These are phyloP conservation scores for Burhinus bistriatus DNA, from an alignment of 2,113 vertebrate species.

Conservation along the genomic window DNA sequence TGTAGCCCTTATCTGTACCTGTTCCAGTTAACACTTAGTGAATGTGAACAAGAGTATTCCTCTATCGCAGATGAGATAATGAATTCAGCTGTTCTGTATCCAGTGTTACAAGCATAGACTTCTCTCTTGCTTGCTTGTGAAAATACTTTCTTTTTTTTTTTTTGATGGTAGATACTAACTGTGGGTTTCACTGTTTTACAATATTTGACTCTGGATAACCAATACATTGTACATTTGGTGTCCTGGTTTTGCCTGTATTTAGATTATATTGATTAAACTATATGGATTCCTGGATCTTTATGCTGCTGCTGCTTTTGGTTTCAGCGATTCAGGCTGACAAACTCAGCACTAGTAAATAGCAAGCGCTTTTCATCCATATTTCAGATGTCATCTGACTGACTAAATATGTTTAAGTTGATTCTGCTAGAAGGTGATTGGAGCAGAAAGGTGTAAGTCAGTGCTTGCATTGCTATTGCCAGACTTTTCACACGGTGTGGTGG, in stretches of 20 bases:
- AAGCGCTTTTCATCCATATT: not conserved
- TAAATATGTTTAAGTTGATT: not conserved
- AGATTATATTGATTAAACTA: not conserved
- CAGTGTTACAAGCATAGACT: not conserved
- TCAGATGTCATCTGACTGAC: not conserved
- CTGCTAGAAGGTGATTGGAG: not conserved
- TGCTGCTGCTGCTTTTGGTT: not conserved
- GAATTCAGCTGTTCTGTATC: not conserved
- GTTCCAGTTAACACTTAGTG: not conserved
- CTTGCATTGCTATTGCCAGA: not conserved
- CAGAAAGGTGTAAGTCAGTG: not conserved
- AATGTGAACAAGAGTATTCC: not conserved
- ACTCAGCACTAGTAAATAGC: not conserved
- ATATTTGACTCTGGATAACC: not conserved
- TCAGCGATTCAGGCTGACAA: not conserved
- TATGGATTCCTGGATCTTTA: not conserved
- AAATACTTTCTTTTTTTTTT: not conserved
- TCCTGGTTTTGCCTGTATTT: not conserved
- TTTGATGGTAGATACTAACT: not conserved
- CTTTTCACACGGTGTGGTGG: not conserved
- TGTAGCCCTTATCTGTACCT: not conserved
- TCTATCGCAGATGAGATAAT: not conserved
- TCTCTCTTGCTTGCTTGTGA: not conserved
- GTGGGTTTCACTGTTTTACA: not conserved
- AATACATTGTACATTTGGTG: not conserved